These are phyloP conservation scores for Siderastrea siderea DNA, from an alignment of 92 coral and sea anemone genomes.

Conservation along the genomic window DNA sequence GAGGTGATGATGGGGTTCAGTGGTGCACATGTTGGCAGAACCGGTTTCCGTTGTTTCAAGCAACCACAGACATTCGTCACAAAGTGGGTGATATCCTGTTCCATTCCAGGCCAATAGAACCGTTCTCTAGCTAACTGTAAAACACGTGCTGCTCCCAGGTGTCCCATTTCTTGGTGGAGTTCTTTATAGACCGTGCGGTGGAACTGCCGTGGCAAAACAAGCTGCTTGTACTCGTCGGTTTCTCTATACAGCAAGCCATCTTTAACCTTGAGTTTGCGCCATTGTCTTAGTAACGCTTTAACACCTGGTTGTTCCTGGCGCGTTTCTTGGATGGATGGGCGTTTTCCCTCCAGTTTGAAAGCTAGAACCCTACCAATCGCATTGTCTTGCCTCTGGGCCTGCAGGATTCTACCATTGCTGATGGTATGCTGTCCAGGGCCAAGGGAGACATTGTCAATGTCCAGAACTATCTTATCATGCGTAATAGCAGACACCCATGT, in stretches of 20 bases:
- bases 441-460: conserved; percentile 1
- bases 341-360: no score
- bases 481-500: conserved; percentile 52
- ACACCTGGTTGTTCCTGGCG: no score
- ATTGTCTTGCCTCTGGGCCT: conserved; percentile 24
- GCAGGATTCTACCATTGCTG: conserved; percentile 5
- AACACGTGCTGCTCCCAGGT: conserved; percentile 53
- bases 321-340: no score
- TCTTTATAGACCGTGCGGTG: conserved; percentile 31
- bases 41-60: no score
- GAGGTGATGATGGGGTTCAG: conserved; percentile 40
- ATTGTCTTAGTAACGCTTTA: no score
- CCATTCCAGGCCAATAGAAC: conserved; percentile 68
- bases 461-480: background rate
- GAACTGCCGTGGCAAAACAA: conserved; percentile 16
- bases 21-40: no score
- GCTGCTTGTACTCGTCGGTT: conserved; percentile 13
- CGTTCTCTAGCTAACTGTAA: conserved; percentile 56
- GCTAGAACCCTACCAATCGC: conserved; percentile 30
- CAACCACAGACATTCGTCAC: conserved; percentile 26
- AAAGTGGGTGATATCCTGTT: conserved; percentile 53
- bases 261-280: background rate
- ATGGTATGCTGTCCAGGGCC: background rate
- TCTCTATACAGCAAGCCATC: conserved; percentile 35
- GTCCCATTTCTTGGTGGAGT: conserved; percentile 67